Conservation (phyloP, 2,113 vertebrate species). For the Austrofundulus limnaeus region DNA sequence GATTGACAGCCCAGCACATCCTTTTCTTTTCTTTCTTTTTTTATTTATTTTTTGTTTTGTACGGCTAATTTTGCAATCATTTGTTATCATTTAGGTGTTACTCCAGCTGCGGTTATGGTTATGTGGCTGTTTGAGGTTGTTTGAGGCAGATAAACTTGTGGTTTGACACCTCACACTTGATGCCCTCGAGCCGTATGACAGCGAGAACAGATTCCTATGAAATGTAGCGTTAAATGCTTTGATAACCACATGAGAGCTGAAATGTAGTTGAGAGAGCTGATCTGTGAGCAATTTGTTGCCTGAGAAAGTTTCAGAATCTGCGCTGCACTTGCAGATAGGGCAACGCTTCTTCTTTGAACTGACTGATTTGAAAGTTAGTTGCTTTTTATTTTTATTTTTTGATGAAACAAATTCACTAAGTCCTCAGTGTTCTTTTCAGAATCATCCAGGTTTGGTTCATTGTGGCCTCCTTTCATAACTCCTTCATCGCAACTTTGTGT, state of each 20-base stretch:
- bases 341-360: constrained; percentile 5
- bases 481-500: not conserved
- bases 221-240: constrained; percentile 18
- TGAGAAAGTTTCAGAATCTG: constrained; percentile 24
- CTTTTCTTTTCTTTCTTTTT: not conserved
- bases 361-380: constrained; percentile 8
- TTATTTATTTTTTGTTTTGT: not conserved
- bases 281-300: constrained; percentile 17
- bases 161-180: not conserved
- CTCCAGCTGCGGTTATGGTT: not conserved
- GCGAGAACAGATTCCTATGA: not conserved
- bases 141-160: not conserved
- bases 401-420: constrained; percentile 6
- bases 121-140: not conserved
- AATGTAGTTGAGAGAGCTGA: constrained; percentile 5
- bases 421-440: constrained; percentile 15
- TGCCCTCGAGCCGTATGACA: not conserved
- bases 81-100: not conserved
- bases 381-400: constrained; percentile 16
- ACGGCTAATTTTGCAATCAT: not conserved
- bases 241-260: constrained; percentile 18
- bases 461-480: not conserved
- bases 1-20: not conserved
- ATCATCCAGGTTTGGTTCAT: not conserved
- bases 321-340: not conserved